Conservation (phyloP, 2,797 vertebrate species). For the Tragopan temminckii region DNA sequence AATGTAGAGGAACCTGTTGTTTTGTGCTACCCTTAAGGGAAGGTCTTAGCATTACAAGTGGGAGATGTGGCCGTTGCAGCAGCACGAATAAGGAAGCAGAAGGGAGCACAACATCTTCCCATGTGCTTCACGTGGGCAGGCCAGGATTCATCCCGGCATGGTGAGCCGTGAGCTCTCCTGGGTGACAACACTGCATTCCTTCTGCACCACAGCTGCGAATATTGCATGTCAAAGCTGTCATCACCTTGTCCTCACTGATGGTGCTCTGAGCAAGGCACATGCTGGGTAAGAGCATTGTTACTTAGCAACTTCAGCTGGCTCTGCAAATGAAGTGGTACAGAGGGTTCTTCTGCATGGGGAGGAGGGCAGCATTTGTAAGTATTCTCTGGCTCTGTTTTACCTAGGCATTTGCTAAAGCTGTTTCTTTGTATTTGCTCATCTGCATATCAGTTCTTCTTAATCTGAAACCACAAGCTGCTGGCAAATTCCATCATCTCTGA, state of each 20-base stretch:
- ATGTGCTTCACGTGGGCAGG: background rate
- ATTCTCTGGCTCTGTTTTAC: background rate
- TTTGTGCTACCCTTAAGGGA: background rate
- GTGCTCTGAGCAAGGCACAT: background rate
- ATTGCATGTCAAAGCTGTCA: background rate
- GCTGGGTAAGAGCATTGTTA: background rate
- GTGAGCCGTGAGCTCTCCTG: rapidly evolving
- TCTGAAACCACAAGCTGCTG: background rate
- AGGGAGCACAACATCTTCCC: background rate
- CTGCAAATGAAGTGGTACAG: background rate
- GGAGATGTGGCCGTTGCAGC: background rate
- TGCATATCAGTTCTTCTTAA: background rate
- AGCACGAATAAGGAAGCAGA: background rate
- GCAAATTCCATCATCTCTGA: background rate
- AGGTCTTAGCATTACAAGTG: background rate
- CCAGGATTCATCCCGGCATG: background rate
- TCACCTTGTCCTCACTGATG: background rate
- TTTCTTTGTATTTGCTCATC: background rate
- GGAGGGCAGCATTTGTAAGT: background rate
- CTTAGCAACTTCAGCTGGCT: background rate
- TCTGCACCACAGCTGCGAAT: background rate
- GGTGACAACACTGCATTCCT: background rate
- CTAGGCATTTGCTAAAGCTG: background rate
- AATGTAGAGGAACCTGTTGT: background rate
- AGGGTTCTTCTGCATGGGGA: background rate